Evolutionary conservation across 2,797 vertebrate species (phyloP), one percentile per base, ranked within the genome.

Genomic region (Oceanodroma leucorhoa): DNA sequence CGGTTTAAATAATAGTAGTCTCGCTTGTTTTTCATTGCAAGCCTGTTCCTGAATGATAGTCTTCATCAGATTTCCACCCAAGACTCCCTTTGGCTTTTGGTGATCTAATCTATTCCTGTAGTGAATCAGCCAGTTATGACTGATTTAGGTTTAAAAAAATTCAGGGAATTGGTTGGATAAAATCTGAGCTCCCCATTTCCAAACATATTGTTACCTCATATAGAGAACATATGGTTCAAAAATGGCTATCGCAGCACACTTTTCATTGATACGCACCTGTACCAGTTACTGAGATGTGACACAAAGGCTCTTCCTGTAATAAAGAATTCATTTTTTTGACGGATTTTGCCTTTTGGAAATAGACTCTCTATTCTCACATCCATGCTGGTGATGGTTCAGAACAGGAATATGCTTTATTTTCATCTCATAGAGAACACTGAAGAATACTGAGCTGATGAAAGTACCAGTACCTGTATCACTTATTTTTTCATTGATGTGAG

Each of bases 401-500:
- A 71, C 36, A 65, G 24, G 32, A 88, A 60, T 82, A 24, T 64
- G 17, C 58, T 91, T 72, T 83, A 43, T 93, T 89, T 85, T 92
- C n/a, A 23, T 90, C 65, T 91, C 6, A 0, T 6, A 55, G 65
- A 72, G 53, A 83, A 21, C 24, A 17, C 10, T 14, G 50, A 67
- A 64, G 82, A 81, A 38, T 62, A 53, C 30, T 41, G 58, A 65
- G n/a, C 46, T 88, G 73, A 82, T 77, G 34, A 58, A 94, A 93
- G 66, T n/a, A 21, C 43, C 21, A 26, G 69, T 82, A 55, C 34
- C 27, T 67, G 18, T 61, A 66, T 77, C 22, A 50, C 40, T 43
- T 89, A 21, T n/a, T 78, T 79, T 78, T 94, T 71, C 64, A 86
- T 81, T 90, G 70, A 84, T 83, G 55, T 92, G 94, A 83, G 76